Percentiles rank a stretch among this genome's conserved stretches.
These are phyloP conservation scores for Hypothenemus hampei DNA, from an alignment of 1,140 invertebrate species.

Conservation along the genomic window DNA sequence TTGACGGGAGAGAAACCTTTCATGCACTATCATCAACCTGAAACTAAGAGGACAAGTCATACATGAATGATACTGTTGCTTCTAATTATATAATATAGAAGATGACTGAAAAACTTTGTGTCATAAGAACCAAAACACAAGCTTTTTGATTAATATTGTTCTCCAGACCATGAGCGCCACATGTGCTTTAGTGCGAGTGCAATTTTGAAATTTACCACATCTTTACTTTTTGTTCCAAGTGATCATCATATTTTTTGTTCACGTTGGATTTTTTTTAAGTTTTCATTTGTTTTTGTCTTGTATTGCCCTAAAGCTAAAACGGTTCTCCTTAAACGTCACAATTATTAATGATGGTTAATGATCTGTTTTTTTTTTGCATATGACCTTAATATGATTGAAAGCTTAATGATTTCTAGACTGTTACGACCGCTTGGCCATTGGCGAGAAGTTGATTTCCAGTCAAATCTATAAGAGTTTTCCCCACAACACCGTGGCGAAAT, in stretches of 20 bases:
- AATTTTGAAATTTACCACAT: not conserved
- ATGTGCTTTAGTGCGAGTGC: no score
- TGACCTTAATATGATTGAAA: not conserved
- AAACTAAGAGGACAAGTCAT: no score
- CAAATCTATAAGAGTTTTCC: slow-evolving; percentile 37
- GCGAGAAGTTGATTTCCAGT: slow-evolving; percentile 36
- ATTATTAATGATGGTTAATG: not conserved
- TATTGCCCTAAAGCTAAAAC: not conserved
- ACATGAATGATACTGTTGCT: no score
- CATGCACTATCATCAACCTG: no score
- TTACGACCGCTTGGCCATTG: slow-evolving; percentile 43
- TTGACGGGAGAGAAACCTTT: no score
- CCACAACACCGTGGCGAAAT: slow-evolving; percentile 38
- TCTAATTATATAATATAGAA: no score
- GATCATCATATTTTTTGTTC: not conserved
- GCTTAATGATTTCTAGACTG: slow-evolving; percentile 38
- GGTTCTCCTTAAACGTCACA: not conserved
- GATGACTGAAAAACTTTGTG: no score
- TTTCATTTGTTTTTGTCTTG: not conserved
- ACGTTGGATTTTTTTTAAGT: not conserved
- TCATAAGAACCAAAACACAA: no score
- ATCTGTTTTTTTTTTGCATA: not conserved
- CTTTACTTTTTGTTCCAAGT: not conserved
- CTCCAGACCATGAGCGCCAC: no score
- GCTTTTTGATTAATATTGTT: no score